Percentiles rank a stretch among this genome's conserved stretches.
These are phyloP conservation scores for Oxyteleia sp. DNA, from an alignment of 2,888 invertebrate species.

Conservation along the genomic window DNA sequence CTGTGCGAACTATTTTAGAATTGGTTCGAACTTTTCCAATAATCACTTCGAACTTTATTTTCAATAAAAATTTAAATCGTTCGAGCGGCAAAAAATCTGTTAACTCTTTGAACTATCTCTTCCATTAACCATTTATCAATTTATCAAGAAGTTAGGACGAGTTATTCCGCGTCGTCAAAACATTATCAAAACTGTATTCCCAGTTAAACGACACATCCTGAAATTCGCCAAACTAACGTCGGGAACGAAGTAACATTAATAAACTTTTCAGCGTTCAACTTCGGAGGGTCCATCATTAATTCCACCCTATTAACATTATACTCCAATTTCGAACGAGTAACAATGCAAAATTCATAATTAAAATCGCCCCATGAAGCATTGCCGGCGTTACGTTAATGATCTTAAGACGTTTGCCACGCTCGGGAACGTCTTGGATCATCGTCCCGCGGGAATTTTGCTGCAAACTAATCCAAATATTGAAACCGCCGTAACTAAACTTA, in stretches of 20 bases:
- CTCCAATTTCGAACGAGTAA: constrained; percentile 26
- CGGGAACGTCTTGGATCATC: constrained; percentile 31
- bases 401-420: constrained; percentile 11
- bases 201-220: not conserved
- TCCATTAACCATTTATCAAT: not conserved
- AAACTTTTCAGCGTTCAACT: constrained; percentile 14
- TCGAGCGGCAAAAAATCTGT: not conserved
- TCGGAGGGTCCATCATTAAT: constrained; percentile 34
- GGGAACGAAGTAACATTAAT: constrained; percentile 16
- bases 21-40: not conserved
- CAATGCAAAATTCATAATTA: constrained; percentile 50
- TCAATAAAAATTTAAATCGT: not conserved
- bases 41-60: not conserved
- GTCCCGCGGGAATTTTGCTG: constrained; percentile 25
- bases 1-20: not conserved
- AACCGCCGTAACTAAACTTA: constrained; percentile 38
- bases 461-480: constrained; percentile 60
- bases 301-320: constrained; percentile 32
- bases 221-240: not conserved
- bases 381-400: constrained; percentile 40
- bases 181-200: constrained; percentile 15
- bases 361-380: constrained; percentile 17
- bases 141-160: not conserved
- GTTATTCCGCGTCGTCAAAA: not conserved
- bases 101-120: constrained; percentile 3